A percentile compares a stretch with the other conserved stretches of the same genome.
Conservation (phyloP, 2,797 vertebrate genomes). For the Pseudotriccus pelzelni region DNA sequence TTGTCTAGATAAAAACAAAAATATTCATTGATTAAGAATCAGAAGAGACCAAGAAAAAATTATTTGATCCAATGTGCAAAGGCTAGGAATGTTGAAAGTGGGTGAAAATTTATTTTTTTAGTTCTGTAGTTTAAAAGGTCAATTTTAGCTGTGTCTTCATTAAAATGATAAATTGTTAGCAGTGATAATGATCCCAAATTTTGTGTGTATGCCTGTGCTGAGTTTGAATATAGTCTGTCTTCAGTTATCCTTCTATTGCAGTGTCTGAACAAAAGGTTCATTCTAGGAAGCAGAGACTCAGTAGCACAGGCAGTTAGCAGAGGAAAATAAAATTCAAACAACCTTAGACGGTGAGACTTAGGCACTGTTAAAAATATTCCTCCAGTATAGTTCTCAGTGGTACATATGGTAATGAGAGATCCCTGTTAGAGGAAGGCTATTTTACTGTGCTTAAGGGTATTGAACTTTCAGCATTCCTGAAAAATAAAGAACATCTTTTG, state of each 20-base stretch:
- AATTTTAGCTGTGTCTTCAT: background rate
- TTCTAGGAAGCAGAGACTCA: background rate
- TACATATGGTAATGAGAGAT: background rate
- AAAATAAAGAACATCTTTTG: background rate
- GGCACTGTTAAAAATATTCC: background rate
- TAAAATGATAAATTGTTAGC: background rate
- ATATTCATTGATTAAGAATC: background rate
- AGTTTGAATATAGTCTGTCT: background rate
- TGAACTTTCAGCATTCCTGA: background rate
- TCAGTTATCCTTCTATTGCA: background rate
- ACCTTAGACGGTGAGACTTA: background rate
- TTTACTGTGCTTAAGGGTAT: background rate
- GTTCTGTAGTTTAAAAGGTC: background rate
- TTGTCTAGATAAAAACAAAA: background rate
- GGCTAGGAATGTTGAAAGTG: background rate
- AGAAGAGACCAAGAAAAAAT: background rate
- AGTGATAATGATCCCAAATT: fast-evolving
- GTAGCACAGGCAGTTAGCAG: background rate
- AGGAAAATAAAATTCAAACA: background rate
- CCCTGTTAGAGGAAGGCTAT: background rate
- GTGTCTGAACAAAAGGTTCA: background rate
- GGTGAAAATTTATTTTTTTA: background rate
- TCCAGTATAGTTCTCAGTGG: background rate
- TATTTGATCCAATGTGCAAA: background rate
- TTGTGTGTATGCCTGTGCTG: background rate